phyloP scores from a whole-genome alignment of 2,797 vertebrate genomes.

The Chelonia mydas region DNA sequence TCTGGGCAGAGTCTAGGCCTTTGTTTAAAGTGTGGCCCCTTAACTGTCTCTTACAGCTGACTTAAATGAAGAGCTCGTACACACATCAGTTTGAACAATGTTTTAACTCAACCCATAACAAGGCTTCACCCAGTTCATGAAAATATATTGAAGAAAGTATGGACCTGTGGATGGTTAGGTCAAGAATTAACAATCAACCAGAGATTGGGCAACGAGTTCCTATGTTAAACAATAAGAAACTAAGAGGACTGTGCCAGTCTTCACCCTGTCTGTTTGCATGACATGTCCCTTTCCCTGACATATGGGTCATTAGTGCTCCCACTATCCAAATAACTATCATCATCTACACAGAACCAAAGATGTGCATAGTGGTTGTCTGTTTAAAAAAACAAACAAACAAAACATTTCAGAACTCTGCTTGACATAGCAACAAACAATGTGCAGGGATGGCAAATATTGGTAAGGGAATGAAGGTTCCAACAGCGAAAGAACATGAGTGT shows the following conservation, averaged over 20 bases:
- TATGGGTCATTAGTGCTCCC: slow-evolving; percentile 18
- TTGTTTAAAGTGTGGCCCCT: neutral
- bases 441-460: neutral
- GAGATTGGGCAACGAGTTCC: too few species aligned
- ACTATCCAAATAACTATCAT: slow-evolving; percentile 10
- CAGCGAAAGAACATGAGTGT: neutral
- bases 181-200: too few species aligned
- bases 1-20: neutral
- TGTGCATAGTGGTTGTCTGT: accelerated
- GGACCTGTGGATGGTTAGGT: too few species aligned
- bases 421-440: neutral
- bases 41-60: neutral
- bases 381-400: neutral
- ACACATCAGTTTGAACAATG: neutral
- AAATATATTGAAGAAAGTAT: neutral
- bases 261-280: too few species aligned
- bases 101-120: neutral
- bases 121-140: neutral
- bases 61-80: neutral
- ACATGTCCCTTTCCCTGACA: neutral
- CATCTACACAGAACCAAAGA: neutral
- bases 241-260: too few species aligned
- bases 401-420: neutral
- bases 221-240: too few species aligned
- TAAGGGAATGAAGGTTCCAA: neutral